phyloP scores from a whole-genome alignment of 2,113 vertebrate species.

The Zosterops borbonicus region DNA sequence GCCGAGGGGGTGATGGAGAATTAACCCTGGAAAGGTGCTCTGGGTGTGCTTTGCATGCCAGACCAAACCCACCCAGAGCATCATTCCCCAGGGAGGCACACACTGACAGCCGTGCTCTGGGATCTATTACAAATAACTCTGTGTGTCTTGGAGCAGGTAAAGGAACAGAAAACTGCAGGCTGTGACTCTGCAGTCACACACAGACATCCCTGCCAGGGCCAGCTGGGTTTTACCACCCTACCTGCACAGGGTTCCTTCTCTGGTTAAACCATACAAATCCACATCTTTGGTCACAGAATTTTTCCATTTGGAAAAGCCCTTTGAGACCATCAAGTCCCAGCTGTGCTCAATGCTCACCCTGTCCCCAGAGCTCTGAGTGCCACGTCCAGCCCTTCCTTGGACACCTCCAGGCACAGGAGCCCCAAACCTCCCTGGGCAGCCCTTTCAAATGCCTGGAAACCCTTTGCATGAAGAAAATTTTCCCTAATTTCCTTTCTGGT shows the following conservation, averaged over 20 bases:
- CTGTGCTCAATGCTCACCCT: not conserved
- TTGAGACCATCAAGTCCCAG: not conserved
- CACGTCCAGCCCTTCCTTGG: not conserved
- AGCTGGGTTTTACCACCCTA: not conserved
- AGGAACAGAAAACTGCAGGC: not conserved
- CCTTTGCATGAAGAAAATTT: not conserved
- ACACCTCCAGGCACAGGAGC: not conserved
- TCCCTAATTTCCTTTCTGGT: not conserved
- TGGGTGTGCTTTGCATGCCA: not conserved
- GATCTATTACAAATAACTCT: not conserved
- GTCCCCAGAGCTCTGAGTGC: not conserved
- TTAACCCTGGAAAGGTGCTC: not conserved
- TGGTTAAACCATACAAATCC: not conserved
- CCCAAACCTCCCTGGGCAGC: not conserved
- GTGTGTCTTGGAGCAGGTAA: not conserved
- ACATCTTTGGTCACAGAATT: not conserved
- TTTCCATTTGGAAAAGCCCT: not conserved
- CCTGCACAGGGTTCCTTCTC: fast-evolving
- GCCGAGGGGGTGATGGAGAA: too few species aligned
- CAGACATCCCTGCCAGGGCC: fast-evolving
- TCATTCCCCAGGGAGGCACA: too few species aligned
- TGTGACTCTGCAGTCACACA: not conserved
- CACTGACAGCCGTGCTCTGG: not conserved
- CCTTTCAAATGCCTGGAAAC: not conserved
- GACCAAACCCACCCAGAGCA: not conserved